Base-by-base conservation (phyloP, 2,797 vertebrate genomes). In the Acrossocheilus wenchowensis region DNA sequence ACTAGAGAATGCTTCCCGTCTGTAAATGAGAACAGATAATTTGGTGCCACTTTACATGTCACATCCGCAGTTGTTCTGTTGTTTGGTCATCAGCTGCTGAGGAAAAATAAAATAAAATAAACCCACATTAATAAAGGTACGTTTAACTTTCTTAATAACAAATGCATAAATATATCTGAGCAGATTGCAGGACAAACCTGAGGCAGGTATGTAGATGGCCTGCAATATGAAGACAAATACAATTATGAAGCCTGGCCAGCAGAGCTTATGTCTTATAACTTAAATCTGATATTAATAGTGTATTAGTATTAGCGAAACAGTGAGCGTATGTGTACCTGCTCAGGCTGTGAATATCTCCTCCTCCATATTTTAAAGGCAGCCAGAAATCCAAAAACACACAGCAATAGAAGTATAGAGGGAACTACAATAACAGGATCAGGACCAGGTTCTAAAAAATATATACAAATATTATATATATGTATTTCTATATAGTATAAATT, bases 381-480 rank as follows among this genome's bases (percentile, higher is more conserved):
- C 57, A 77, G 7, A n/a, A 26, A 45, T 50, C 72, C 82, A 39
- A 84, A 64, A 45, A 64, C 72, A 66, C 43, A 39, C 43, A 77
- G 30, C 26, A 39, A 9, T 5, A 84, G 21, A 12, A 84, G 72
- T 7, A 84, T 43, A 75, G 12, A 39, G 4, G 82, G 57, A 66
- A 77, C 41, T 36, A 84, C 12, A 48, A 77, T 66, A 36, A 36
- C 57, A 39, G 82, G 57, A 62, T 64, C 72, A 50, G 72, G 57
- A 77, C 57, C 71, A 34, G 82, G 82, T 45, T 83, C 82, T 81
- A 19, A 5, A 66, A 39, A 75, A 48, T 43, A 43, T 15, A 50
- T 48, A 50, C 15, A 52, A 52, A 52, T 5, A 50, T 50, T 6
- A 52, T 17, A 15, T 15, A 17, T 50, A 48, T 48, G 4, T 48